Evolutionary conservation across 2,113 vertebrate genomes (phyloP), one percentile per base, ranked within the genome.

Genomic region (Camarhynchus parvulus): DNA sequence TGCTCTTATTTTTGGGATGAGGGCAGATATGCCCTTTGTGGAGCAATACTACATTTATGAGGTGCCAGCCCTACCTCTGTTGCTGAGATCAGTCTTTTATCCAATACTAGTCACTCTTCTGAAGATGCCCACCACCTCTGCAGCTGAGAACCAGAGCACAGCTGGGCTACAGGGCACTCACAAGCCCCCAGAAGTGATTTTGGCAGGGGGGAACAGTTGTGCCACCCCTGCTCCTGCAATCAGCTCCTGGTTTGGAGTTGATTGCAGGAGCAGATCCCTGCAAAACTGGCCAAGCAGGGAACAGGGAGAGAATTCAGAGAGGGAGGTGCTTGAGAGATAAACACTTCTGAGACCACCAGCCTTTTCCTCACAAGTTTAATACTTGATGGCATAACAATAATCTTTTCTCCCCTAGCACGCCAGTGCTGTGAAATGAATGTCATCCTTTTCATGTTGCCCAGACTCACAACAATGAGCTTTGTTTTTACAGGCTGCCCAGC

Each of bases 1-100:
- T 50, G 20, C 31, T 87, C 21, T 81, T 25, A 23, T 41, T 35
- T 74, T 83, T 53, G 37, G 37, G 15, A 33, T 59, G 33, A 58
- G 50, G 55, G 84, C n/a, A 61, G 42, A 53, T n/a, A 7, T 50
- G 13, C 11, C 31, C 31, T 78, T 47, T 78, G 31, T 13, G 2
- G 2, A 66, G 7, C 0, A 0, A n/a, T 58, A 41, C 1, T 0
- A 0, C 35, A 69, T 15, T 62, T 78, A 25, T 3, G 35, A 77
- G 28, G 7, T 63, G 15, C 13, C 37, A 87, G 16, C 21, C 42
- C 35, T 44, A 11, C 4, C 46, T 77, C 31, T 41, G 15, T 12
- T 62, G 28, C 25, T 64, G 1, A 83, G 64, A 77, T 31, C 30
- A 66, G 21, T 37, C 30, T 76, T 90, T 23, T 2, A 1, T 8